Base-by-base conservation (phyloP, 2,888 invertebrate species). In the Cerceris ruficornis region DNA sequence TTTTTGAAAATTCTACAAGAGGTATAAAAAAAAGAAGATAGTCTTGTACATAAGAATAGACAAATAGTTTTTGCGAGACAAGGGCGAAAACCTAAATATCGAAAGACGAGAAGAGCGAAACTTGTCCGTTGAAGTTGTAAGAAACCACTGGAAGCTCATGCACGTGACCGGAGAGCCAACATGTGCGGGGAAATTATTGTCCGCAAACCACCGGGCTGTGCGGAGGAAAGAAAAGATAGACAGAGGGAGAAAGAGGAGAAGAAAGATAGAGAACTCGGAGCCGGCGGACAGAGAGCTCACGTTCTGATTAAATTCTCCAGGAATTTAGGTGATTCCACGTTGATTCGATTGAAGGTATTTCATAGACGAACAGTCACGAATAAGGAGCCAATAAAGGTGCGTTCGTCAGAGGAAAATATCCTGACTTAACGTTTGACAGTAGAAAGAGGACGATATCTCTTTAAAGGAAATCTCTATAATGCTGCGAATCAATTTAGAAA, bases 291-390 rank as follows among this genome's bases (percentile, higher is more conserved):
- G 82, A 84, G 79, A 85, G 84, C 83, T 87, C 85, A 84, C 82
- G 87, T 86, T 88, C 88, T 89, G 89, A 90, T 90, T 88, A 90
- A 90, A 90, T 90, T 90, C 88, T 86, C 87, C 68, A 71, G 87
- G 87, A 89, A 89, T 89, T 88, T 85, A 83, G 88, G 87, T 87
- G 89, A 88, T 88, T 88, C 83, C 85, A 82, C 84, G 84, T 86
- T 87, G 88, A 90, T 89, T 88, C 87, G 86, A 90, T 88, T 88
- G 86, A 86, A 88, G 87, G 87, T 85, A 88, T 90, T 90, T 89
- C 88, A 88, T 90, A 90, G 88, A 83, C 85, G 87, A 89, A 86
- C 81, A 85, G 83, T 84, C 87, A 86, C 86, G 87, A 86, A 89
- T 87, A 89, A 89, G 85, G 84, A 75, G 82, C 79, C 89, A 89